Conservation (phyloP, 1,140 invertebrate genomes). For the Lethrus apterus region DNA sequence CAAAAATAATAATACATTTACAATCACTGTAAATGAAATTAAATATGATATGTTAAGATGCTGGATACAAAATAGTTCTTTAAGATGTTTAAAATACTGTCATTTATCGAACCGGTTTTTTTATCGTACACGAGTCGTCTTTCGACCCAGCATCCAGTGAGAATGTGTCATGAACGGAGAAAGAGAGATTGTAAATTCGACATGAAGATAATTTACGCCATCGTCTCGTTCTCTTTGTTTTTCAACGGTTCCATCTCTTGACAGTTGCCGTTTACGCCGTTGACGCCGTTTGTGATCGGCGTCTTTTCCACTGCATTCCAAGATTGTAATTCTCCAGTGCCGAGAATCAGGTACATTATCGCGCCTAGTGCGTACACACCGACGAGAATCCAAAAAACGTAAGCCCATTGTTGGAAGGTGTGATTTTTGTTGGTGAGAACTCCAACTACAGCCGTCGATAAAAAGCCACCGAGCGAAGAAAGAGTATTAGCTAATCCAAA, state of each 20-base stretch:
- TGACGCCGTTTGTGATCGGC: conserved; percentile 18
- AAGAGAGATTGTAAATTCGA: too few relatives aligned
- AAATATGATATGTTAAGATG: too few relatives aligned
- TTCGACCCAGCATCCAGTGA: too few relatives aligned
- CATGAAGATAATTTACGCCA: conserved; percentile 5
- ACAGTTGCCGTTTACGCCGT: conserved; percentile 24
- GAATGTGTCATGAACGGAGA: too few relatives aligned
- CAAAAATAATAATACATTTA: too few relatives aligned
- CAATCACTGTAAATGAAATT: too few relatives aligned
- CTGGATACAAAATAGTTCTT: too few relatives aligned
- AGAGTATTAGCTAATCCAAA: conserved; percentile 87
- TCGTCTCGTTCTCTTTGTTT: conserved; percentile 18
- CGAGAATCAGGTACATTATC: conserved; percentile 59
- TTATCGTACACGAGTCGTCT: too few relatives aligned
- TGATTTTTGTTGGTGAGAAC: conserved; percentile 67
- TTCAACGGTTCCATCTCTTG: conserved; percentile 42
- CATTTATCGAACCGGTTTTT: too few relatives aligned
- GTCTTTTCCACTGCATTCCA: conserved; percentile 49
- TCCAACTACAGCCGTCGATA: conserved; percentile 81
- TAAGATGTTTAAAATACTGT: too few relatives aligned
- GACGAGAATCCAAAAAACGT: conserved; percentile 76
- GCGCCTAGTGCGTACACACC: conserved; percentile 64
- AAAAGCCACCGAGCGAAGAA: conserved; percentile 79
- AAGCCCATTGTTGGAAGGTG: conserved; percentile 70
- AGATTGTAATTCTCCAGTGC: conserved; percentile 61